Evolutionary conservation across 2,113 vertebrate species (phyloP).

Genomic region (Sorex araneus): DNA sequence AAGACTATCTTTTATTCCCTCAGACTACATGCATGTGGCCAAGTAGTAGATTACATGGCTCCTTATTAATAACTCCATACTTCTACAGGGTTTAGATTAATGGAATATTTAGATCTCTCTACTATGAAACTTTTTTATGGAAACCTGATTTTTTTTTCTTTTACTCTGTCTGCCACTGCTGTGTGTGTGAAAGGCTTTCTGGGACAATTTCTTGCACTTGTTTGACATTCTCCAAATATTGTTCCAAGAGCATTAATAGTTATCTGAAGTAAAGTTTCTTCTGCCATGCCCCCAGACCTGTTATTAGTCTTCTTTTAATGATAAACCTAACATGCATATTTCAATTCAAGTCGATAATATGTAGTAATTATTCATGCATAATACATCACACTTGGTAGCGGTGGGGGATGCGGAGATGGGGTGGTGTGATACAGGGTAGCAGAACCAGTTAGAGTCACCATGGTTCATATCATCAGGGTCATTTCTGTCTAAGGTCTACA

Average conservation of each 20-base stretch:
- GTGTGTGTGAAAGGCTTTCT: background rate
- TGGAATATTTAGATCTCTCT: conserved; percentile 79
- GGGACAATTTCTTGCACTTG: background rate
- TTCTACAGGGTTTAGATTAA: conserved; percentile 80
- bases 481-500: background rate
- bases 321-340: background rate
- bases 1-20: conserved; percentile 85
- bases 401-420: too few species aligned
- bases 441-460: too few species aligned
- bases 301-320: background rate
- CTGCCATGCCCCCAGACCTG: background rate
- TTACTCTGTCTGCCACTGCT: background rate
- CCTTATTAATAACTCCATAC: conserved; percentile 85
- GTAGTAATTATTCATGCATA: rapidly evolving
- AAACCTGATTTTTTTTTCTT: background rate
- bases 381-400: background rate
- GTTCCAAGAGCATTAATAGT: background rate
- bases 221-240: background rate
- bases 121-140: conserved; percentile 66
- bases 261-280: background rate
- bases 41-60: conserved; percentile 77
- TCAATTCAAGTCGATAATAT: background rate
- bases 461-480: background rate
- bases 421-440: too few species aligned
- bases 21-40: conserved; percentile 81